Percentiles rank a stretch among this genome's conserved stretches.
Evolutionary conservation across 2,113 vertebrate genomes (phyloP).

Genomic region (Eleginops maclovinus): DNA sequence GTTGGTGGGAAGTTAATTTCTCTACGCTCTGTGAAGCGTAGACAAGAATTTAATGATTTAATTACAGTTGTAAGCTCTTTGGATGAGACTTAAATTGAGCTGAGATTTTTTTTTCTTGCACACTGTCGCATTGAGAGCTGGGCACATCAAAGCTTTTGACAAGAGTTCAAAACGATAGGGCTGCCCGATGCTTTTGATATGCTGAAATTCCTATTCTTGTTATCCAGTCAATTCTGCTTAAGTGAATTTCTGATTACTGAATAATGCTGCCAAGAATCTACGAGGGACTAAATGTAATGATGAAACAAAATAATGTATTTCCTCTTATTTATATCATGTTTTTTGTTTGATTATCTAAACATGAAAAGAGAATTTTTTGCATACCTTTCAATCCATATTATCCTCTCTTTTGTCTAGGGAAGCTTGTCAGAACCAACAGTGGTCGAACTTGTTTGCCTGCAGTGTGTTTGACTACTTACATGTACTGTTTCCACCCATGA

Average conservation of each 20-base stretch:
- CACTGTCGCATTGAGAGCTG: slow-evolving; percentile 91
- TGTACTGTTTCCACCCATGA: slow-evolving; percentile 59
- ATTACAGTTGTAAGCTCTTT: slow-evolving; percentile 99
- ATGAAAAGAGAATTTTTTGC: slow-evolving; percentile 24
- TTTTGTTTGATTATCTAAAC: slow-evolving; percentile 42
- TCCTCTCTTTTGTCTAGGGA: slow-evolving; percentile 64
- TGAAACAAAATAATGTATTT: slow-evolving; percentile 70
- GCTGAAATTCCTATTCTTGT: slow-evolving; percentile 79
- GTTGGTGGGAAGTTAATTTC: slow-evolving; percentile 99
- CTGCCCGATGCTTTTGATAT: slow-evolving; percentile 88
- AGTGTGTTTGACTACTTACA: slow-evolving; percentile 61
- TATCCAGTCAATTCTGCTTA: slow-evolving; percentile 85
- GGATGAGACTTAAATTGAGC: slow-evolving; percentile 99
- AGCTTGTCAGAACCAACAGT: slow-evolving; percentile 61
- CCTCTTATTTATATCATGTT: slow-evolving; percentile 49
- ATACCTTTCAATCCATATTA: slow-evolving; percentile 42
- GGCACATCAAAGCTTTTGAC: slow-evolving; percentile 96
- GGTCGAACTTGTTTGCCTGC: slow-evolving; percentile 69
- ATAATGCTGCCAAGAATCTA: slow-evolving; percentile 78
- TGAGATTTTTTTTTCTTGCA: slow-evolving; percentile 91
- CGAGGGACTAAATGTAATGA: slow-evolving; percentile 73
- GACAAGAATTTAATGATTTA: slow-evolving; percentile 99
- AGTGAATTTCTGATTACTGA: slow-evolving; percentile 86
- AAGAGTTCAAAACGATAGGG: slow-evolving; percentile 90
- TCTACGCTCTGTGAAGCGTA: slow-evolving; percentile 99